Conservation (phyloP, 2,888 invertebrate genomes). For the Dasysyrphus tricinctus region DNA sequence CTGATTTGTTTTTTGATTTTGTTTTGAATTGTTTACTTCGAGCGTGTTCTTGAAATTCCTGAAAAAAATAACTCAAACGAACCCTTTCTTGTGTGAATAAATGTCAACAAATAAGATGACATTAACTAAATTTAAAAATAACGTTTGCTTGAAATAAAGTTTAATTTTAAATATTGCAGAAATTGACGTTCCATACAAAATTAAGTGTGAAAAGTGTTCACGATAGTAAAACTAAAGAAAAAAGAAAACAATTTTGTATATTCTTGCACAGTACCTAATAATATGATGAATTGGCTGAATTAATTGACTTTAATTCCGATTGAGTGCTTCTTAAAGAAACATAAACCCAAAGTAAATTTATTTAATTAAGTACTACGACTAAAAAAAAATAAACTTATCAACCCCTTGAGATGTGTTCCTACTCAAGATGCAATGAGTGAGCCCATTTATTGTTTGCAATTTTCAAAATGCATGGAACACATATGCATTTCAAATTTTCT, state of each 20-base stretch:
- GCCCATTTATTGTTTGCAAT: conserved; percentile 3
- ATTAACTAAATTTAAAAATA: neutral
- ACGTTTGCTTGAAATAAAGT: neutral
- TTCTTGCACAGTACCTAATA: neutral
- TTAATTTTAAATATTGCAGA: neutral
- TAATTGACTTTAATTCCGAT: conserved; percentile 25
- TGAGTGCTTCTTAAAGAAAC: conserved; percentile 23
- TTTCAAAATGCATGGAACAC: conserved; percentile 1
- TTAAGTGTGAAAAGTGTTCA: conserved; percentile 30
- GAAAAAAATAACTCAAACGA: neutral
- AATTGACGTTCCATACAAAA: neutral
- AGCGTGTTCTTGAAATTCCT: neutral
- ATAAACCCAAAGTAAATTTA: conserved; percentile 9
- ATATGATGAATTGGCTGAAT: conserved; percentile 5
- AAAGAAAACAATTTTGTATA: neutral
- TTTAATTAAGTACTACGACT: conserved; percentile 16
- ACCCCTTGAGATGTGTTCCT: conserved; percentile 7
- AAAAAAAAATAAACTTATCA: conserved; percentile 8
- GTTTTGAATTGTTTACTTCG: neutral
- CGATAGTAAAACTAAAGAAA: conserved; percentile 12
- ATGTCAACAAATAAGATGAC: neutral
- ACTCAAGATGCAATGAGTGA: conserved; percentile 15
- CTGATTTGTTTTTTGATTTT: neutral
- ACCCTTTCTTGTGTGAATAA: neutral
- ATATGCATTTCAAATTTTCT: conserved; percentile 1